Evolutionary conservation across 2,113 vertebrate genomes (phyloP).

Genomic region (Poeciliopsis retropinna): DNA sequence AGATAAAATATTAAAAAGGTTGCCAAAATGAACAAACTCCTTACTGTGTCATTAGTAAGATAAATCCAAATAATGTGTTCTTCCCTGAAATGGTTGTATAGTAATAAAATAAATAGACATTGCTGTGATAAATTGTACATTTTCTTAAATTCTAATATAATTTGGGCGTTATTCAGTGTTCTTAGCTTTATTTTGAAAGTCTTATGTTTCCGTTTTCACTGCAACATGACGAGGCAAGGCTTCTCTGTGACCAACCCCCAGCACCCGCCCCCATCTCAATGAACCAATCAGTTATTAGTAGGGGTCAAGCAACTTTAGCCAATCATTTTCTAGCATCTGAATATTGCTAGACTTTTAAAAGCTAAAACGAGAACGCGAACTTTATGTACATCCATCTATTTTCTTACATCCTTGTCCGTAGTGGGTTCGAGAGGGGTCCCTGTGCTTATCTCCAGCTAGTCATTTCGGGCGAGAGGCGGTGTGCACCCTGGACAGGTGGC

Average conservation of each 20-base stretch:
- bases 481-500: too few species aligned
- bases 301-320: conserved; percentile 3
- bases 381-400: too few species aligned
- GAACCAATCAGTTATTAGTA: conserved; percentile 39
- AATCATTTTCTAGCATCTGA: conserved; percentile 32
- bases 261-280: neutral
- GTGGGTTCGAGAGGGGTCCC: too few species aligned
- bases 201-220: neutral
- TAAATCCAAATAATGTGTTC: neutral
- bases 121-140: neutral
- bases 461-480: too few species aligned
- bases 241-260: neutral
- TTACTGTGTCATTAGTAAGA: too few species aligned
- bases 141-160: neutral
- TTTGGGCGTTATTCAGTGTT: neutral
- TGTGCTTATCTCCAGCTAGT: too few species aligned
- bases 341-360: neutral
- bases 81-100: neutral
- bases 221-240: neutral
- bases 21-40: too few species aligned
- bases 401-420: too few species aligned
- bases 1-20: neutral
- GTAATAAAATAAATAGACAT: too few species aligned
- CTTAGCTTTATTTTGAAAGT: conserved; percentile 29
- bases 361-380: too few species aligned